These are phyloP conservation scores for Hedychridium roseum DNA, from an alignment of 2,888 invertebrate genomes.

Conservation along the genomic window DNA sequence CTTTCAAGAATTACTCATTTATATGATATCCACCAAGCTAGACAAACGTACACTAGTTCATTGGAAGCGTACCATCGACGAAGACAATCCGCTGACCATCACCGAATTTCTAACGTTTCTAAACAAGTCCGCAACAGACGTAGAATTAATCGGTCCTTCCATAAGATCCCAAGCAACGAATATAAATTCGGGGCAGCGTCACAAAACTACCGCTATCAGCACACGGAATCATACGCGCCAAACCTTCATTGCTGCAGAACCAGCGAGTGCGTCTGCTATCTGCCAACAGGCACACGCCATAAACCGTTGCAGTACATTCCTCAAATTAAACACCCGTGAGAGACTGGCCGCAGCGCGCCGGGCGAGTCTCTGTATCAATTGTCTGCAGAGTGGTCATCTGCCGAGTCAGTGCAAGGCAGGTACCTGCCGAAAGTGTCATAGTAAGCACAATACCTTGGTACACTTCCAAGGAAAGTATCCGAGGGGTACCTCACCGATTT, in stretches of 20 bases:
- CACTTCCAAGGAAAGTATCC: neutral
- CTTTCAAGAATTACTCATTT: constrained; percentile 1
- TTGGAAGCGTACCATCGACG: too few species aligned
- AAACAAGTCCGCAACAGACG: too few species aligned
- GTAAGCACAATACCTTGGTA: constrained; percentile 3
- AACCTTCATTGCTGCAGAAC: neutral
- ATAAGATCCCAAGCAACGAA: too few species aligned
- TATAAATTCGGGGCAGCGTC: too few species aligned
- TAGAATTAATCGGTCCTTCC: too few species aligned
- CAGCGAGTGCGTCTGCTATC: neutral
- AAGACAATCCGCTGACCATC: too few species aligned
- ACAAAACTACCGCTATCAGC: too few species aligned
- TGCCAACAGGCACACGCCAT: neutral
- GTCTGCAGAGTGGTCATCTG: neutral
- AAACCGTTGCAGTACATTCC: neutral
- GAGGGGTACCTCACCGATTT: neutral
- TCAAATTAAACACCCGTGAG: neutral
- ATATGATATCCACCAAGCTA: neutral
- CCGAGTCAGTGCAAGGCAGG: neutral
- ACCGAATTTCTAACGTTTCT: too few species aligned
- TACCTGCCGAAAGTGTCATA: neutral
- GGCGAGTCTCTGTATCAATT: constrained; percentile 4
- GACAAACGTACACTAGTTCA: neutral
- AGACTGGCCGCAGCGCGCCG: neutral
- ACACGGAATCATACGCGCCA: too few species aligned